phyloP scores from a whole-genome alignment of 2,888 invertebrate genomes.

The Pseudococcus viburni region DNA sequence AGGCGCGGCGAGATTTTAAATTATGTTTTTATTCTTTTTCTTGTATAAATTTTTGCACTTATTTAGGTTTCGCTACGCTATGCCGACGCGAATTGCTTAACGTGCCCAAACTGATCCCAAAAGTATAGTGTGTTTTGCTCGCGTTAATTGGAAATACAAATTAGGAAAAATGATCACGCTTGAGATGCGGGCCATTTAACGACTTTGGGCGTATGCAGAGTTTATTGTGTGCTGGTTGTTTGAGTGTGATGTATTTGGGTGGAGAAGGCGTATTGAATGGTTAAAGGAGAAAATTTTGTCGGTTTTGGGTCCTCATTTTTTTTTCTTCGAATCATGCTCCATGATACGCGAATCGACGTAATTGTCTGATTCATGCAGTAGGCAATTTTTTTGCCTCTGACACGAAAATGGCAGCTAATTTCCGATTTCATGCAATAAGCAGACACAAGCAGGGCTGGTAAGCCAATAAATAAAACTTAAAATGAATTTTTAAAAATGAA shows the following conservation, averaged over 20 bases:
- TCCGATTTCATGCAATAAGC: too few relatives aligned
- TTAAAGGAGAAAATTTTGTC: too few relatives aligned
- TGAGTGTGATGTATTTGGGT: not conserved
- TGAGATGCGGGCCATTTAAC: not conserved
- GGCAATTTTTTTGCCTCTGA: too few relatives aligned
- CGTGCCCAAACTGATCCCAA: constrained; percentile 21
- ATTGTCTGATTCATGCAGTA: too few relatives aligned
- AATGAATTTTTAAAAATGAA: too few relatives aligned
- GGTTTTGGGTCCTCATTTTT: too few relatives aligned
- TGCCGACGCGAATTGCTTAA: not conserved
- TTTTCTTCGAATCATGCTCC: too few relatives aligned
- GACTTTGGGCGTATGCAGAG: not conserved
- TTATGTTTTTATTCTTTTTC: constrained; percentile 5
- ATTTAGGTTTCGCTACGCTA: not conserved
- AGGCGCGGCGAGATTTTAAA: constrained; percentile 24
- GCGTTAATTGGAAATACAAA: constrained; percentile 44
- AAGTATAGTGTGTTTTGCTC: constrained; percentile 27
- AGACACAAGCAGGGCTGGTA: too few relatives aligned
- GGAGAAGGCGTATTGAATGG: too few relatives aligned
- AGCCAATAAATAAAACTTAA: too few relatives aligned
- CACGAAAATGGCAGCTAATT: too few relatives aligned
- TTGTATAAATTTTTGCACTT: not conserved
- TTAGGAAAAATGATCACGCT: constrained; percentile 39
- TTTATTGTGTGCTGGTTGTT: not conserved
- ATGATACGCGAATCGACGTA: too few relatives aligned